Percentiles rank a stretch among this genome's conserved stretches.
phyloP scores from a whole-genome alignment of 2,888 invertebrate genomes.

The Tanytarsus gracilentus region DNA sequence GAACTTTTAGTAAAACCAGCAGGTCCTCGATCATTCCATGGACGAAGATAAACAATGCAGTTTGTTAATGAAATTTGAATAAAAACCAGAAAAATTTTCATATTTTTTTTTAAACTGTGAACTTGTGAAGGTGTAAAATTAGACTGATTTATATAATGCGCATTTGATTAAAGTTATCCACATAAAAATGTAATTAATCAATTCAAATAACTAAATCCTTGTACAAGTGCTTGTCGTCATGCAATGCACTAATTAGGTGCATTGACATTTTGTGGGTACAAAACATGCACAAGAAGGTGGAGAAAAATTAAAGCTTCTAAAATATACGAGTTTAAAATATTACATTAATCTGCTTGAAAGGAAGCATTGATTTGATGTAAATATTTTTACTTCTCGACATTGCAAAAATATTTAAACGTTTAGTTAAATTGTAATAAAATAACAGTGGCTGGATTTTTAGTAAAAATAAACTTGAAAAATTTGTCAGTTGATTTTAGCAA shows the following conservation, averaged over 20 bases:
- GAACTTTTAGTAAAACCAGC: constrained; percentile 28
- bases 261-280: background rate
- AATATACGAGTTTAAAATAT: no score
- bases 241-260: background rate
- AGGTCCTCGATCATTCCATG: constrained; percentile 30
- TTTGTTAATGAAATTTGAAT: background rate
- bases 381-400: no score
- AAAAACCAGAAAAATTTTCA: background rate
- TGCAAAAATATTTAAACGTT: no score
- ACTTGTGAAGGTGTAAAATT: background rate
- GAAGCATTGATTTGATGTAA: no score
- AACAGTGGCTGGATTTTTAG: no score
- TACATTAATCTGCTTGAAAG: no score
- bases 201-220: background rate
- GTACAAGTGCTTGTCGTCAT: background rate
- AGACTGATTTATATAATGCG: background rate
- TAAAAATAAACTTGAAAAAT: no score
- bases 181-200: background rate
- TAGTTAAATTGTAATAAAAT: no score
- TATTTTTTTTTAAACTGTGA: background rate
- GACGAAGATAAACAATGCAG: constrained; percentile 24
- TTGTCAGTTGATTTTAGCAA: no score
- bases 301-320: no score
- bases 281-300: no score
- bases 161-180: background rate